Percentiles rank a stretch among this genome's conserved stretches.
phyloP scores from a whole-genome alignment of 2,888 invertebrate genomes.

The Dasysyrphus albostriatus region DNA sequence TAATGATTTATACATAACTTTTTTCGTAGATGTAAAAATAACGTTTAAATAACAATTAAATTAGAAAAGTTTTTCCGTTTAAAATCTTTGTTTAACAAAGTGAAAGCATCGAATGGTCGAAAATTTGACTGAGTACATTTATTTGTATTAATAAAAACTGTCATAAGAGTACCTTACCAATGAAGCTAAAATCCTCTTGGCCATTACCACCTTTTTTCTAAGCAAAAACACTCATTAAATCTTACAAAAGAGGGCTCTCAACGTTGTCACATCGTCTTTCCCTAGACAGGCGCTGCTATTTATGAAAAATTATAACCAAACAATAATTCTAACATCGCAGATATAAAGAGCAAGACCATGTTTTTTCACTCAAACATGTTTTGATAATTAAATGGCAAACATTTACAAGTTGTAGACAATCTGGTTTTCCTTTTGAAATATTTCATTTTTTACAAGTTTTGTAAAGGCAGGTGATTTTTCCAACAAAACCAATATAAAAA shows the following conservation, averaged over 20 bases:
- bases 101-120: too few relatives aligned
- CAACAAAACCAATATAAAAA: background rate
- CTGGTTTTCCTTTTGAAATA: constrained; percentile 10
- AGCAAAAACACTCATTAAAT: background rate
- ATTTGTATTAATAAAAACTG: too few relatives aligned
- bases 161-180: too few relatives aligned
- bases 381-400: constrained; percentile 24
- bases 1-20: too few relatives aligned
- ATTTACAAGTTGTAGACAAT: background rate
- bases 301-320: constrained; percentile 28
- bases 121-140: too few relatives aligned
- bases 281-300: background rate
- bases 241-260: background rate
- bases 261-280: background rate
- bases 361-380: constrained; percentile 20
- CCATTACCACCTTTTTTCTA: background rate
- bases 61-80: too few relatives aligned
- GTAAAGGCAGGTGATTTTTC: background rate
- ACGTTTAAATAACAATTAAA: too few relatives aligned
- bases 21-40: too few relatives aligned
- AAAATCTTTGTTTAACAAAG: too few relatives aligned
- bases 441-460: background rate
- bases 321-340: constrained; percentile 6
- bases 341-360: constrained; percentile 11
- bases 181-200: too few relatives aligned